Evolutionary conservation across 2,113 vertebrate genomes (phyloP).

Genomic region (Baryphthengus martii): DNA sequence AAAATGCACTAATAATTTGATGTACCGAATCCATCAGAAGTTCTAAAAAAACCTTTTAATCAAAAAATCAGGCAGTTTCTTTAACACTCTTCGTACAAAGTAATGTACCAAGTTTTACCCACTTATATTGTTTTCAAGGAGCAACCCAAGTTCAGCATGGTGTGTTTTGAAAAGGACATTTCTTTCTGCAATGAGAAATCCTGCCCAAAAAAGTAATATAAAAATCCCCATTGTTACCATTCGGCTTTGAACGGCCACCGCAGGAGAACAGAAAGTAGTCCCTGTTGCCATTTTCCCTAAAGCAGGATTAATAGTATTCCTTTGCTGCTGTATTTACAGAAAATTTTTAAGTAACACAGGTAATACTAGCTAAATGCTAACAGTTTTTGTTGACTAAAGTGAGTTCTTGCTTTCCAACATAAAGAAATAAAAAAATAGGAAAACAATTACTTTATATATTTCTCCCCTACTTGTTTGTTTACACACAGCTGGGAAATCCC

Average conservation of each 20-base stretch:
- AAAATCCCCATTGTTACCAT: neutral
- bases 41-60: neutral
- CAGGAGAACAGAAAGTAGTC: neutral
- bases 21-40: neutral
- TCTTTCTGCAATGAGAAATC: neutral
- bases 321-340: neutral
- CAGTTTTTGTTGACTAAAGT: neutral
- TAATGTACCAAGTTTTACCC: neutral
- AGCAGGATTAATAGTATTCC: neutral
- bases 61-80: neutral
- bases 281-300: neutral
- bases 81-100: neutral
- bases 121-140: neutral
- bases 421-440: neutral
- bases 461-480: neutral
- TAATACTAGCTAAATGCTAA: neutral
- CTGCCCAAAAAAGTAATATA: neutral
- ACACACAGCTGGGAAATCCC: neutral
- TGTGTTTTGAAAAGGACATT: neutral
- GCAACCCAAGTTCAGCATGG: neutral
- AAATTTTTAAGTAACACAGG: neutral
- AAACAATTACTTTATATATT: neutral
- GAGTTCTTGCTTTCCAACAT: neutral
- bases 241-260: neutral
- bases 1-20: neutral